phyloP scores from a whole-genome alignment of 2,888 invertebrate genomes.

The Chirona hameri region DNA sequence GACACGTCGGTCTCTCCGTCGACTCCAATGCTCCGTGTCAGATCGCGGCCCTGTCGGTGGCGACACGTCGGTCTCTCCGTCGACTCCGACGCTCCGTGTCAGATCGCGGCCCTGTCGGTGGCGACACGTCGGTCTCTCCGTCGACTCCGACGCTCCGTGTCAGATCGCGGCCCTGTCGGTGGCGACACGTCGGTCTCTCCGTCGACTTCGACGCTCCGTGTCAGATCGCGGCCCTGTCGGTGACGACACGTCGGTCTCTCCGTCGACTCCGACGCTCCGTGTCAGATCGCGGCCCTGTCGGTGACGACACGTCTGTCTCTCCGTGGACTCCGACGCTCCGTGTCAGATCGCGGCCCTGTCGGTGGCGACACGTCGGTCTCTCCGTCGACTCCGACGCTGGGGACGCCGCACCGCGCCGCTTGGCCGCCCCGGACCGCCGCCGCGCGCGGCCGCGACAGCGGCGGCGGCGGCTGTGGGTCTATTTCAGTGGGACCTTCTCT shows the following conservation, averaged over 20 bases:
- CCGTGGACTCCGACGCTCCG: neutral
- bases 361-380: neutral
- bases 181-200: neutral
- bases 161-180: neutral
- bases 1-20: neutral
- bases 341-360: neutral
- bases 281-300: neutral
- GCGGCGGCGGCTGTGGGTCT: too few relatives aligned
- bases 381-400: neutral
- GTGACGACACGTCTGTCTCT: neutral
- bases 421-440: too few relatives aligned
- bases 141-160: neutral
- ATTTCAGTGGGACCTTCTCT: too few relatives aligned
- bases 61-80: neutral
- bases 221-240: neutral
- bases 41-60: neutral
- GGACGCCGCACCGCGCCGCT: neutral
- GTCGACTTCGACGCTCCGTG: neutral
- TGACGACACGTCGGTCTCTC: neutral
- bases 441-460: too few relatives aligned
- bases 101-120: neutral
- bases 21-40: neutral
- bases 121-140: neutral
- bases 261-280: neutral
- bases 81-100: neutral